Evolutionary conservation across 1,140 invertebrate species (phyloP), one percentile per base, ranked within the genome.

Genomic region (Steinernema khuongi): DNA sequence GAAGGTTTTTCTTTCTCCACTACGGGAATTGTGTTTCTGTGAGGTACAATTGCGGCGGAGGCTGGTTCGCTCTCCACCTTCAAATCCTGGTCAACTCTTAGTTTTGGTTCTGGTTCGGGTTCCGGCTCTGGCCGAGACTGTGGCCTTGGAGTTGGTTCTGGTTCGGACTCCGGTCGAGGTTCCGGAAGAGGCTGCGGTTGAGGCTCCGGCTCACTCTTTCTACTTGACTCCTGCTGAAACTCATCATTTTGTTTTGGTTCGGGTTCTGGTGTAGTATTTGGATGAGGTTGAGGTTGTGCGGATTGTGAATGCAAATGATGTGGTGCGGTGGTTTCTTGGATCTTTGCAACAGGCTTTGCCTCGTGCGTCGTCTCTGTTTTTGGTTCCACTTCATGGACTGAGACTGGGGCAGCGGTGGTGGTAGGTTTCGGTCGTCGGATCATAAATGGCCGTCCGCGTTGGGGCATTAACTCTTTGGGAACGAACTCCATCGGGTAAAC

Each of bases 401-500:
- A 14, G 4, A 14, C 14, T 22, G 50, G 50, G 14, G 19, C 22
- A 14, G 14, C 50, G 11, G 50, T 60, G 11, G 50, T 60, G 14
- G 50, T 60, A 14, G 50, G 50, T 22, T 60, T 60, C 19, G 50
- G 50, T 11, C 50, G 50, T 60, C 50, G 50, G 19, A 60, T 60
- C 50, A 60, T 60, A 22, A 60, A 60, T n/a, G 50, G 50, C 26
- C 50, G 50, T 26, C 50, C 50, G 50, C 50, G 50, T 22, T 60
- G 50, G 19, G 50, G 50, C 50, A 60, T 60, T 14, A 60, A 22
- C 26, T 60, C 50, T 22, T 60, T 60, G 26, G 41, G 1, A 50
- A 70, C 70, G 18, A 75, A 74, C 28, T 75, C 72, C 1, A 75
- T 74, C 26, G 73, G 73, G 33, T 69, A 66, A 31, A 75, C 36